Conservation (phyloP, 2,797 vertebrate genomes). For the Enteromius treurensis region DNA sequence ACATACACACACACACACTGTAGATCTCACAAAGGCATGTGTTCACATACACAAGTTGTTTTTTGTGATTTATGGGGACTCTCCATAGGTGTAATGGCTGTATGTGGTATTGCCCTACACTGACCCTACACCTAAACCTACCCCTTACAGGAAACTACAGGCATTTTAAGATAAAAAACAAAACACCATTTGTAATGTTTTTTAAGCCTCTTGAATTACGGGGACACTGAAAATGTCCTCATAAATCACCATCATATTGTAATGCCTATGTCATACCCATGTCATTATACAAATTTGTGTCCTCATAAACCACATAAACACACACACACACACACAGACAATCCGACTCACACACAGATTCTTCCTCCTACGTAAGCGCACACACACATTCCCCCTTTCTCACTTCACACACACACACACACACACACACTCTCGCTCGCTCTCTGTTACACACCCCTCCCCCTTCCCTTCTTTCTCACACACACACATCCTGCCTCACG, state of each 20-base stretch:
- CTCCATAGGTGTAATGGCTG: too few species aligned
- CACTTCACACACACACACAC: constrained; percentile 20
- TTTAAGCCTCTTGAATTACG: too few species aligned
- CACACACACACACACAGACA: constrained; percentile 59
- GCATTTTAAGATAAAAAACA: too few species aligned
- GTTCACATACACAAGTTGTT: constrained; percentile 52
- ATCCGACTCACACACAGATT: constrained; percentile 54
- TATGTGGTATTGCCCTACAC: too few species aligned
- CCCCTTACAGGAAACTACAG: too few species aligned
- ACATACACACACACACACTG: neutral
- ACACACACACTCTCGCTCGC: constrained; percentile 56
- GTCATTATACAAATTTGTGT: too few species aligned
- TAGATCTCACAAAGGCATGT: constrained; percentile 40
- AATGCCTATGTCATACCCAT: too few species aligned
- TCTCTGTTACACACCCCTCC: constrained; percentile 52
- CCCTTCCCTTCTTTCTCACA: constrained; percentile 54
- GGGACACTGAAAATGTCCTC: too few species aligned
- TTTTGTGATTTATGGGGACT: too few species aligned
- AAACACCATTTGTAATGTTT: too few species aligned
- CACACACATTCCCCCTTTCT: constrained; percentile 35
- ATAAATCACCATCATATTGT: too few species aligned
- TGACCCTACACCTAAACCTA: too few species aligned
- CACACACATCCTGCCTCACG: constrained; percentile 54
- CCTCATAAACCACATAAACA: neutral
- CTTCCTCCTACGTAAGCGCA: constrained; percentile 57